Evolutionary conservation across 2,797 vertebrate species (phyloP), one percentile per base, ranked within the genome.

Genomic region (Clarias laeviceps): DNA sequence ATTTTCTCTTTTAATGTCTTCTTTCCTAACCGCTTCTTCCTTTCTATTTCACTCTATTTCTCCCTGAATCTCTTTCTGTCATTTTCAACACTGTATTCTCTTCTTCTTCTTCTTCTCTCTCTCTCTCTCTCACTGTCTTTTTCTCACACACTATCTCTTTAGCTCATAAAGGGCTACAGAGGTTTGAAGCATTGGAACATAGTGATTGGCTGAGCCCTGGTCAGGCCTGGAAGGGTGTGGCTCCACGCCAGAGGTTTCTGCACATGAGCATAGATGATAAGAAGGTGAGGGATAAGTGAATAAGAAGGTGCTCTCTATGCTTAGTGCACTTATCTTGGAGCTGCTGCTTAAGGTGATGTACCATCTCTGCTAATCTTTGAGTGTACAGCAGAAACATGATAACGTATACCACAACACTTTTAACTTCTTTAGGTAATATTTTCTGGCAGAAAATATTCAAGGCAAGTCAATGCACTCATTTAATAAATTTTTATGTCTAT

Each of bases 111-210:
- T 40, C 3, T 15, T 1, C 8, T n/a, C 22, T n/a, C 1, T 17
- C 5, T 29, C 27, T 82, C 70, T 74, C 7, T 87, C 69, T 45
- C 5, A 84, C 62, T 85, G 24, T 70, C n/a, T 87, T n/a, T 84
- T 40, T 70, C 61, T 85, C 14, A 81, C 57, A 70, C 34, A 74
- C 54, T 84, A 73, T 80, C 57, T 29, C 72, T 88, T 0, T 90
- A 99, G 98, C 96, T 94, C 96, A 97, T 90, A 99, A 99, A 91
- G 97, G 97, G 29, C 93, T 98, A 84, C 98, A 99, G 93, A 96
- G 97, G 70, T 99, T 99, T 0, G 98, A 99, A 89, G 96, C 98
- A 22, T 92, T 97, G 91, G 97, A 99, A 82, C 95, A 96, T 59
- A 95, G 95, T 82, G 96, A 95, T 76, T 94, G 94, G 82, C 91